Evolutionary conservation across 2,113 vertebrate species (phyloP), one percentile per base, ranked within the genome.

Genomic region (Diadophis punctatus): DNA sequence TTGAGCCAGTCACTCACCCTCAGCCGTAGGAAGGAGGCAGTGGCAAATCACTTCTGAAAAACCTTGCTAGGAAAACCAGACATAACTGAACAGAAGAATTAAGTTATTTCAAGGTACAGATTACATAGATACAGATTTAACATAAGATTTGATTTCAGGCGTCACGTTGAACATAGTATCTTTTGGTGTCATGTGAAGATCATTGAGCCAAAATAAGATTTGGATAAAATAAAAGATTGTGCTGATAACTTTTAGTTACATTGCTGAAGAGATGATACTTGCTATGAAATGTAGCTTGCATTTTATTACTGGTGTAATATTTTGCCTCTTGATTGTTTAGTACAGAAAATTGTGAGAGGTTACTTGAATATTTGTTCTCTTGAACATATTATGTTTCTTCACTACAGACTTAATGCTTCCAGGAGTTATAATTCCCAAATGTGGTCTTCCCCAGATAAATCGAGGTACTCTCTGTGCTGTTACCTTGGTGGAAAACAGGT

Each of bases 381-480:
- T 80, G 74, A 80, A 80, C 34, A 43, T 93, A 88, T 51, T 27
- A 20, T 90, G 90, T 85, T 90, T 96, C 48, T 96, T 86, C 94
- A 16, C 93, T 74, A 22, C 96, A 99, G 99, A 99, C 96, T 98
- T 99, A 94, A 99, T 99, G 99, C 97, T 99, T 95, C 99, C 99
- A 0, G 99, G 99, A 60, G 97, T 99, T 51, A 97, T 98, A 93
- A 96, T 98, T 95, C 98, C 98, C 94, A 96, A 98, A 94, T 93
- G 95, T 94, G 99, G 99, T 91, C 97, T 99, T 27, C 99, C 99
- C 93, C 97, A 96, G 52, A 97, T 99, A 90, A 96, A 97, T 14
- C 97, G 88, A 95, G 98, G 98, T 1, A 96, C 97, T 9, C 97
- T 98, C 93, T 99, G 99, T 95, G 98, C 98, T 68, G 96, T 99